Evolutionary conservation across 1,140 invertebrate species (phyloP), one percentile per base, ranked within the genome.

Genomic region (Drosophila mojavensis): DNA sequence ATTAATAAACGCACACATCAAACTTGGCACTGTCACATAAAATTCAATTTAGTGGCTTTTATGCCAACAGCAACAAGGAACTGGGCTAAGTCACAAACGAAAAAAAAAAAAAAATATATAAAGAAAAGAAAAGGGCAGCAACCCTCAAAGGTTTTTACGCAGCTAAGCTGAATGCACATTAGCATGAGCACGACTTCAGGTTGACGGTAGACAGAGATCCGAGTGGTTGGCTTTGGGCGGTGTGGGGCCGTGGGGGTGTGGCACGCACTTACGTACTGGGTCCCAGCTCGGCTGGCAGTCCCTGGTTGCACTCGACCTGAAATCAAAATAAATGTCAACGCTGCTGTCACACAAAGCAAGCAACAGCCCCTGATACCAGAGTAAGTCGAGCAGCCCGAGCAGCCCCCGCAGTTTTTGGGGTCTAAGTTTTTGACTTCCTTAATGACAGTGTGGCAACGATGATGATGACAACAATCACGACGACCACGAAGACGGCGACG

Each of bases 281-380:
- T 41, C 43, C 43, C 30, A 4, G 26, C 7, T 17, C 30, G 24
- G 13, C 50, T 26, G 43, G 62, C 28, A 26, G n/a, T 50, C 45
- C 43, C 56, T 17, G 30, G 30, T 30, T 85, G 81, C 81, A 88
- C 84, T 89, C 80, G 77, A 88, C 74, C 80, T 89, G 84, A 78
- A 88, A 88, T 88, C 84, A 88, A 88, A 88, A 88, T 88, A 84
- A 88, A 88, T 88, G 84, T 88, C 84, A 89, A 83, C 83, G 68
- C 53, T 68, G 74, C 70, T 86, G 75, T 86, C 82, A 86, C 79
- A 88, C 79, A 86, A 85, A 78, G 79, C 69, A 30, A 59, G 60
- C 20, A 43, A 51, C 15, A 36, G n/a, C 13, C 13, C 41, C 61
- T 9, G 20, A 24, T 9, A 41, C 26, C 63, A 47, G 24, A 41